phyloP scores from a whole-genome alignment of 2,888 invertebrate species.

The Leucophenga montana region DNA sequence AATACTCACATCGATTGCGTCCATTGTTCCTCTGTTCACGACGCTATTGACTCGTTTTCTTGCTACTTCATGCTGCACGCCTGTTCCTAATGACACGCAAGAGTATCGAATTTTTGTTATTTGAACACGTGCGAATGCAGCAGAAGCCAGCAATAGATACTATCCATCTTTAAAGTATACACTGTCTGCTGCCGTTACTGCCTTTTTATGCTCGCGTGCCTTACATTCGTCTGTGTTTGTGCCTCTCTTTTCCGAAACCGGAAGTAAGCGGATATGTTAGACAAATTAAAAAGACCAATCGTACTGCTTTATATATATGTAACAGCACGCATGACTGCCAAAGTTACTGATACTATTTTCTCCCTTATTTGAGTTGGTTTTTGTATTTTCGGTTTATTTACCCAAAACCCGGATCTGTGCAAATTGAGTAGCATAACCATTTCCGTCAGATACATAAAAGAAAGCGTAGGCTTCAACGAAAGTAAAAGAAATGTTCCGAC shows the following conservation, averaged over 20 bases:
- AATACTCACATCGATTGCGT: too few species aligned
- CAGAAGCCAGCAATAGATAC: not conserved
- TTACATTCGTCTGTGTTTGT: slow-evolving; percentile 14
- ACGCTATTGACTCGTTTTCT: too few species aligned
- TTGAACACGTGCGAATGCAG: slow-evolving; percentile 26
- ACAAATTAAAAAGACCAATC: slow-evolving; percentile 22
- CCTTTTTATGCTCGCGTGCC: slow-evolving; percentile 7
- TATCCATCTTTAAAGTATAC: too few species aligned
- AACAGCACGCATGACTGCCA: slow-evolving; percentile 13
- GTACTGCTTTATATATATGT: not conserved
- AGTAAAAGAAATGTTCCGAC: too few species aligned
- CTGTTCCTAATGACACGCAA: slow-evolving; percentile 39
- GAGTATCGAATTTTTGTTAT: slow-evolving; percentile 40
- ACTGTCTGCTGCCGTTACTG: not conserved
- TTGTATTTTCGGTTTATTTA: slow-evolving; percentile 15
- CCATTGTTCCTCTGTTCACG: too few species aligned
- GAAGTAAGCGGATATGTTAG: slow-evolving; percentile 7
- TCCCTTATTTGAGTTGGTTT: slow-evolving; percentile 3
- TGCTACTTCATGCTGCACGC: slow-evolving; percentile 40
- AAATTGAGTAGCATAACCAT: slow-evolving; percentile 30
- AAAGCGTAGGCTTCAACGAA: not conserved
- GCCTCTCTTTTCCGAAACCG: not conserved
- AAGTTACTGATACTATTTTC: not conserved
- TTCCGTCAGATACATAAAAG: slow-evolving; percentile 8
- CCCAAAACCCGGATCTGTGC: slow-evolving; percentile 27